phyloP scores from a whole-genome alignment of 2,113 vertebrate species.

The Heliornis fulica region DNA sequence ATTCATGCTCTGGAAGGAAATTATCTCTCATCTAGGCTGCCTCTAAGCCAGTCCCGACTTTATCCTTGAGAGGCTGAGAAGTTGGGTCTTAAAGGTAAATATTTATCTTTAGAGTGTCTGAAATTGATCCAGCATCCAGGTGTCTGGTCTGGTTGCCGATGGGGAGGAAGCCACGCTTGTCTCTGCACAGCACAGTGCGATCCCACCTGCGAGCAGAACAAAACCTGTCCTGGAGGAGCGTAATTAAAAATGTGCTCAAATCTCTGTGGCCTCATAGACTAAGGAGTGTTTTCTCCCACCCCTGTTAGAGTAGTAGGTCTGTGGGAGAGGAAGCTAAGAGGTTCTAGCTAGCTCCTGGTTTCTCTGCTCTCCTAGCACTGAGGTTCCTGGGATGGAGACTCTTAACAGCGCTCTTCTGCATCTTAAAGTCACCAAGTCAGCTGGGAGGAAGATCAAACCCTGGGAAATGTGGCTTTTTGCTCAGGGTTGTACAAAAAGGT shows the following conservation, averaged over 20 bases:
- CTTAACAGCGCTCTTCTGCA: not conserved
- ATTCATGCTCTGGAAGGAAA: slow-evolving; percentile 17
- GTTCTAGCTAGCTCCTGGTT: not conserved
- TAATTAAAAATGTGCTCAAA: not conserved
- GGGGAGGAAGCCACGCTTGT: not conserved
- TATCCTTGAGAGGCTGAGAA: slow-evolving; percentile 43
- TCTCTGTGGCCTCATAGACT: not conserved
- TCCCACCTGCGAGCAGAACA: not conserved
- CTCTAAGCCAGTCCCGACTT: slow-evolving; percentile 25
- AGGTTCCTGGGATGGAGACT: not conserved
- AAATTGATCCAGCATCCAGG: not conserved
- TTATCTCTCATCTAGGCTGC: slow-evolving; percentile 40
- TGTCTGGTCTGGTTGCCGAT: not conserved
- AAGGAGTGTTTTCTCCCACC: not conserved
- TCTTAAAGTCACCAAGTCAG: not conserved
- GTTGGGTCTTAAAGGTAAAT: slow-evolving; percentile 49
- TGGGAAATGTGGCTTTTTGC: not conserved
- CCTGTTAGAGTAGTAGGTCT: not conserved
- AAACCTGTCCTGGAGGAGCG: not conserved
- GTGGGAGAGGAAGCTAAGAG: not conserved
- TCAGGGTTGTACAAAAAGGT: not conserved
- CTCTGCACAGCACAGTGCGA: not conserved
- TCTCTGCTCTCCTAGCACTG: not conserved
- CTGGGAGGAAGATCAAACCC: not conserved
- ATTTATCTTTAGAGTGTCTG: slow-evolving; percentile 33